Conservation (phyloP, 2,797 vertebrate species). For the Poeciliopsis infans region DNA sequence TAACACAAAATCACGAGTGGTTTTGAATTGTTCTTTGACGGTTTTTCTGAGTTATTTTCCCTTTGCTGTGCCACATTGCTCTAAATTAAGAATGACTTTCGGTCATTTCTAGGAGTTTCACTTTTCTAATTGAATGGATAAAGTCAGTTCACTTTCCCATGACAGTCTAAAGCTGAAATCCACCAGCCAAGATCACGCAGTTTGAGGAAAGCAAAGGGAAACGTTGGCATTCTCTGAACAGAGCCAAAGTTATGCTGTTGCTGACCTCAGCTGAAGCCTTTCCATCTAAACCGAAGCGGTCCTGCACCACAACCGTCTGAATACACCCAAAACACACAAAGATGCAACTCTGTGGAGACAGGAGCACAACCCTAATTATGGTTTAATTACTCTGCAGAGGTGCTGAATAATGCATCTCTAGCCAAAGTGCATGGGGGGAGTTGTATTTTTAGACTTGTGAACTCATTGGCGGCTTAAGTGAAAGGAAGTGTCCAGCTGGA, state of each 20-base stretch:
- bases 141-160: not conserved
- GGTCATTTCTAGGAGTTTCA: not conserved
- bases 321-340: slow-evolving; percentile 17
- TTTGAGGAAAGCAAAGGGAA: not conserved
- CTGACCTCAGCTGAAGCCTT: not conserved
- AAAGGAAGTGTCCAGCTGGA: not conserved
- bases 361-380: slow-evolving; percentile 72
- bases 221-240: slow-evolving; percentile 6
- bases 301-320: not conserved
- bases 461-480: slow-evolving; percentile 54
- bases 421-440: slow-evolving; percentile 63
- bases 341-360: slow-evolving; percentile 43
- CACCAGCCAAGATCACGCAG: too few species aligned
- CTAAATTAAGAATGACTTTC: too few species aligned
- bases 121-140: not conserved
- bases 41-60: too few species aligned
- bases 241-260: not conserved
- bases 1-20: too few species aligned
- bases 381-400: slow-evolving; percentile 80
- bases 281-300: not conserved
- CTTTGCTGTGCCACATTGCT: too few species aligned
- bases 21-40: too few species aligned
- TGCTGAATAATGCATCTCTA: slow-evolving; percentile 78
- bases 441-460: slow-evolving; percentile 78
- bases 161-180: not conserved